Conservation (phyloP, 2,888 invertebrate species). For the Drosophila neonasuta region DNA sequence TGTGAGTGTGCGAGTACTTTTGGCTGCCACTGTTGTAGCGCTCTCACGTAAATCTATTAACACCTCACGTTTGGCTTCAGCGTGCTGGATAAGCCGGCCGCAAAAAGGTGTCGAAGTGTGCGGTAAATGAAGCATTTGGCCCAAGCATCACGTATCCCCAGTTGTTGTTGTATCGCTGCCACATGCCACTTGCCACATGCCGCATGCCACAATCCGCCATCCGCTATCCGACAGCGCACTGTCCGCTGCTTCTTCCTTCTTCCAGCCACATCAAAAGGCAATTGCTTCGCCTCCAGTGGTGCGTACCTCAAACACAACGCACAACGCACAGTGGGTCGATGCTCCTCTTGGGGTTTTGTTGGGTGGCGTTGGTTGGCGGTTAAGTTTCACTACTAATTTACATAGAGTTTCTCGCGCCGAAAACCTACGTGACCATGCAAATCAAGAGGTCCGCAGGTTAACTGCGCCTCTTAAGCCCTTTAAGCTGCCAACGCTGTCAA, state of each 20-base stretch:
- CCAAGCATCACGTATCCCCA: constrained; percentile 65
- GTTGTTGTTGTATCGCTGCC: constrained; percentile 2
- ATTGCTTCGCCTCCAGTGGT: constrained; percentile 41
- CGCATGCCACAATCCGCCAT: constrained; percentile 3
- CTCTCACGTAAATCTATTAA: constrained; percentile 75
- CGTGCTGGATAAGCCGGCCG: constrained; percentile 28
- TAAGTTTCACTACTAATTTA: constrained; percentile 67
- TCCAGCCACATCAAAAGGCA: constrained; percentile 73
- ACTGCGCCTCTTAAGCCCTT: constrained; percentile 32
- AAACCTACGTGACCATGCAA: constrained; percentile 62
- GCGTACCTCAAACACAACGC: constrained; percentile 22
- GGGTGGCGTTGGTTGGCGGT: not conserved
- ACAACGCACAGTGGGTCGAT: constrained; percentile 21
- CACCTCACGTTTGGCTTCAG: constrained; percentile 58
- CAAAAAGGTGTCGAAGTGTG: constrained; percentile 68
- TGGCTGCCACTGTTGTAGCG: constrained; percentile 38
- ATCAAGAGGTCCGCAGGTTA: constrained; percentile 40
- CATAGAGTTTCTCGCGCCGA: constrained; percentile 50
- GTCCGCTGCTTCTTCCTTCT: constrained; percentile 17
- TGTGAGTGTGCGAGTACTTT: constrained; percentile 39
- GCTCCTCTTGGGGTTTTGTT: not conserved
- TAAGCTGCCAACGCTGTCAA: constrained; percentile 5
- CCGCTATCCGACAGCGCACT: not conserved
- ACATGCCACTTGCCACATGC: constrained; percentile 16
- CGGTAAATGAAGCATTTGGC: constrained; percentile 67